phyloP scores from a whole-genome alignment of 1,140 invertebrate genomes.

The Halesus radiatus region DNA sequence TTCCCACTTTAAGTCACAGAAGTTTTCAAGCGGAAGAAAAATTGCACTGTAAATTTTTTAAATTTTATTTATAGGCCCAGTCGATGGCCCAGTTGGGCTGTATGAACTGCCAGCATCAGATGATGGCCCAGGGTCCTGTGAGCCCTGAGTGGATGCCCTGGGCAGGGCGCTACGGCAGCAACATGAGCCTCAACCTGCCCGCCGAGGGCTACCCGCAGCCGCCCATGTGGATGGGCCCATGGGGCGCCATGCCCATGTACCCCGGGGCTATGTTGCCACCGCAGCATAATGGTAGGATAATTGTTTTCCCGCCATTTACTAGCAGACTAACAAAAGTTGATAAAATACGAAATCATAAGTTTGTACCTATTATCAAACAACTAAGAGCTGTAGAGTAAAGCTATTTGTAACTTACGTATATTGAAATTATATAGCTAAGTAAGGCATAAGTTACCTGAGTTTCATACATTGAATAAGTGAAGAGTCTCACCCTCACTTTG shows the following conservation, averaged over 20 bases:
- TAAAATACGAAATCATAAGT: too few species aligned
- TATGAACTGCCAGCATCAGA: conserved; percentile 71
- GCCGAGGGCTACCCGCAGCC: conserved; percentile 66
- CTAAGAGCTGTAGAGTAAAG: too few species aligned
- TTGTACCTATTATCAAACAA: too few species aligned
- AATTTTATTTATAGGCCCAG: conserved; percentile 71
- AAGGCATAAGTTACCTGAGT: too few species aligned
- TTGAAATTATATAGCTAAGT: too few species aligned
- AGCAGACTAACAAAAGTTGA: too few species aligned
- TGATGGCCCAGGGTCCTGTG: conserved; percentile 56
- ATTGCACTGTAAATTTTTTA: neutral
- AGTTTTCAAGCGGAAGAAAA: too few species aligned
- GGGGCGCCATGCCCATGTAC: conserved; percentile 63
- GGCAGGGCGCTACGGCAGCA: conserved; percentile 73
- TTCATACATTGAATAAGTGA: too few species aligned
- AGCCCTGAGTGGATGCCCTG: conserved; percentile 61
- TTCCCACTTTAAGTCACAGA: too few species aligned
- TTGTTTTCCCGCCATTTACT: too few species aligned
- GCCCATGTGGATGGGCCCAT: conserved; percentile 64
- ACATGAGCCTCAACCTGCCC: conserved; percentile 75
- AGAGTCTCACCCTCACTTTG: too few species aligned
- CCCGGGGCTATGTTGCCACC: conserved; percentile 63
- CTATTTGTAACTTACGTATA: too few species aligned
- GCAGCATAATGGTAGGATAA: conserved; percentile 57
- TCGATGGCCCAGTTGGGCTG: conserved; percentile 78